Base-by-base conservation (phyloP, 2,888 invertebrate species). In the Athetis lepigone region DNA sequence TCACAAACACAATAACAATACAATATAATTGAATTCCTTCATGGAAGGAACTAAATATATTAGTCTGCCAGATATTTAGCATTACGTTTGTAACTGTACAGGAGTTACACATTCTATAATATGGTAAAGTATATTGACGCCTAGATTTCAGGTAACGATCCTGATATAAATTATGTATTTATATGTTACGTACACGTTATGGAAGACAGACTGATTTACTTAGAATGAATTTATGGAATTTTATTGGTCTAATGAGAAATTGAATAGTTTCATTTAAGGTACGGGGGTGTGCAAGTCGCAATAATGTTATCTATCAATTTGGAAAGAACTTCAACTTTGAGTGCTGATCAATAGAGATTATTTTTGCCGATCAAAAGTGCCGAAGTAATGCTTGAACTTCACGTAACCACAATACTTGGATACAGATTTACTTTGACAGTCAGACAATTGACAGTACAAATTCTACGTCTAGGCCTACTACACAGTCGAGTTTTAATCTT, bases 131-230 rank as follows among this genome's bases (percentile, higher is more conserved):
- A 70, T 54, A 62, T 42, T 54, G 70, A 42, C 36, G 59, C 33
- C 63, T 70, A 70, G 47, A 58, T 59, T 62, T 70, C 59, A 73
- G 52, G 63, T 45, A 39, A 59, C 6, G 42, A 47, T 51, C 56
- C 70, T 23, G 62, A 63, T 50, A 60, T 70, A 62, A 77, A 74
- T 66, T 59, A 67, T 60, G 56, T 54, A 52, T 50, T 42, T 68
- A 58, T 65, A 61, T 56, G 69, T 78, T 75, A 80, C 72, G 77
- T 81, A 81, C 70, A 80, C 66, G 60, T 77, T 83, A 87, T 88
- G 90, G 90, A 90, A 90, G 90, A 90, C 90, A 86, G 85, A 81
- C 75, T 86, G 83, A 83, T 87, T 86, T 81, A 81, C 59, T 75
- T 76, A 76, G 59, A 69, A 64, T 69, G 66, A 71, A 46, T 72